These are phyloP conservation scores for Panthera leo DNA, from an alignment of 2,113 vertebrate species.

Conservation along the genomic window DNA sequence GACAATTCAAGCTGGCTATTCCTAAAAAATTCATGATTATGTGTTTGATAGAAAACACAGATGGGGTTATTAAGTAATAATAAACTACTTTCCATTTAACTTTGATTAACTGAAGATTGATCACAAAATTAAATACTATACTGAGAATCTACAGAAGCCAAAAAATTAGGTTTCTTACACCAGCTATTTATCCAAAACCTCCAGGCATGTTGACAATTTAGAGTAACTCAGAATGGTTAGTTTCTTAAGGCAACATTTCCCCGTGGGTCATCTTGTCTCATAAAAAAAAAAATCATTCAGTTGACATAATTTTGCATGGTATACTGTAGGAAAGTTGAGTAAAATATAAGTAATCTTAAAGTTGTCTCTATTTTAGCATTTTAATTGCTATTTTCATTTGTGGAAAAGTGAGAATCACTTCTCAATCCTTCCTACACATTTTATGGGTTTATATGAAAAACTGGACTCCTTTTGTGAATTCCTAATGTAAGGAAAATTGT, in stretches of 20 bases:
- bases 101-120: slow-evolving; percentile 40
- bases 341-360: neutral
- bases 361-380: slow-evolving; percentile 16
- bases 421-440: neutral
- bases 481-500: neutral
- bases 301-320: neutral
- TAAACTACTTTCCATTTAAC: slow-evolving; percentile 6
- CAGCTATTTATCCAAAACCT: neutral
- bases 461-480: neutral
- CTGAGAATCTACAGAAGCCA: neutral
- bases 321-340: neutral
- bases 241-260: neutral
- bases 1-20: slow-evolving; percentile 1
- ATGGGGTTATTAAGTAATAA: slow-evolving; percentile 39
- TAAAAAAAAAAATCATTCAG: neutral
- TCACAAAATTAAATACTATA: neutral
- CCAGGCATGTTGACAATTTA: neutral
- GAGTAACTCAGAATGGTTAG: neutral
- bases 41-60: neutral
- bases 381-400: slow-evolving; percentile 31
- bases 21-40: slow-evolving; percentile 42
- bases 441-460: slow-evolving; percentile 28
- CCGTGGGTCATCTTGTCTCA: neutral
- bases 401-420: neutral
- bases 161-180: neutral